These are phyloP conservation scores for Phoebastria nigripes DNA, from an alignment of 2,797 vertebrate genomes.

Conservation along the genomic window DNA sequence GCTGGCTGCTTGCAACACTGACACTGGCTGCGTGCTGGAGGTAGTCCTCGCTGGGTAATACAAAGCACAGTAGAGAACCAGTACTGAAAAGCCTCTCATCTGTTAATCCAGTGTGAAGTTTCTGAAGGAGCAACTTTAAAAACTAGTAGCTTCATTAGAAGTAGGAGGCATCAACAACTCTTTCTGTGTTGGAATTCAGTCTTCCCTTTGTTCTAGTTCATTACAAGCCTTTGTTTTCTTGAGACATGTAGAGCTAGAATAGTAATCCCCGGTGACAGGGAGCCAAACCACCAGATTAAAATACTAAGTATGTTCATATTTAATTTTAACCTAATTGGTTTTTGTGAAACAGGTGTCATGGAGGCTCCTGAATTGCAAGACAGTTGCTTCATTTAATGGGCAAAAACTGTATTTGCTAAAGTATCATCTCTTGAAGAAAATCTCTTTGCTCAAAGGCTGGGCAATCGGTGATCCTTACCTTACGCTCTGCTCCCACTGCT, in stretches of 20 bases:
- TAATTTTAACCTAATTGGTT: neutral
- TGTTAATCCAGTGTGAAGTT: neutral
- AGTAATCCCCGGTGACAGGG: neutral
- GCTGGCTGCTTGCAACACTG: neutral
- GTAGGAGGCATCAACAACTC: neutral
- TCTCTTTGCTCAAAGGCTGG: neutral
- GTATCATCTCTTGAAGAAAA: neutral
- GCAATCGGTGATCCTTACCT: neutral
- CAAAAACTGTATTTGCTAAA: neutral
- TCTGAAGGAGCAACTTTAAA: neutral
- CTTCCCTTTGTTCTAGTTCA: neutral
- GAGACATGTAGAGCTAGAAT: neutral
- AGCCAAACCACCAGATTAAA: neutral
- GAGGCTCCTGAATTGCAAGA: neutral
- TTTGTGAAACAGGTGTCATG: neutral
- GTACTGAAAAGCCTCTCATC: neutral
- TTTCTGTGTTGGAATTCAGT: neutral
- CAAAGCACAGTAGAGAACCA: neutral
- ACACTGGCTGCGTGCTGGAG: fast-evolving
- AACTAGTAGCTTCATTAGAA: neutral
- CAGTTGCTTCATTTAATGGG: neutral
- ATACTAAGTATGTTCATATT: neutral
- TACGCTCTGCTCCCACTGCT: neutral
- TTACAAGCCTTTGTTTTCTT: neutral
- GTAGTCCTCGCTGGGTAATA: fast-evolving